phyloP scores from a whole-genome alignment of 2,113 vertebrate genomes.

The Oncorhynchus keta region DNA sequence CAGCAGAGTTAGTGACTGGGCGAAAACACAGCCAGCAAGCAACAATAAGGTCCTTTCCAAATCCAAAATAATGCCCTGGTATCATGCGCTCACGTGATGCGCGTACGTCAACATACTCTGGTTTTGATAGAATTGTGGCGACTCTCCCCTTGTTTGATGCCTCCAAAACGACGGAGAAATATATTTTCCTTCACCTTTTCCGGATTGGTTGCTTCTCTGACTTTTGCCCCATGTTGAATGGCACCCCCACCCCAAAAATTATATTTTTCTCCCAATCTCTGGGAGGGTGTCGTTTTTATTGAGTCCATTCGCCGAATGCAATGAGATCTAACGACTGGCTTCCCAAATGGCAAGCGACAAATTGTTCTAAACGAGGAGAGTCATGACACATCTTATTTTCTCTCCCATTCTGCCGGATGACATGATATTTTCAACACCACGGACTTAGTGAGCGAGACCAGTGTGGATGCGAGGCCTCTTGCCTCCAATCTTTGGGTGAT shows the following conservation, averaged over 20 bases:
- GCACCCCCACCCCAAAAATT: constrained; percentile 1
- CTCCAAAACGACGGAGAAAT: constrained; percentile 20
- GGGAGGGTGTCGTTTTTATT: constrained; percentile 49
- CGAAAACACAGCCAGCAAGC: constrained; percentile 31
- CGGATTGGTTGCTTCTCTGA: background rate
- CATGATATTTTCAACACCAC: constrained; percentile 58
- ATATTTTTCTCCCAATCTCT: constrained; percentile 15
- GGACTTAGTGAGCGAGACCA: background rate
- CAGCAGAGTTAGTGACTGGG: constrained; percentile 49
- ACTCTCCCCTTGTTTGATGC: constrained; percentile 3
- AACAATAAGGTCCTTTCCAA: constrained; percentile 40
- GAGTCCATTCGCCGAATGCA: constrained; percentile 45
- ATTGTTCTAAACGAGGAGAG: constrained; percentile 30
- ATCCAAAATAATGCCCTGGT: constrained; percentile 61
- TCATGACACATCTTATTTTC: constrained; percentile 46
- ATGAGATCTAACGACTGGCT: constrained; percentile 59
- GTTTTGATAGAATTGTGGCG: constrained; percentile 43
- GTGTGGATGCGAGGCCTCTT: background rate
- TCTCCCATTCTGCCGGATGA: constrained; percentile 41
- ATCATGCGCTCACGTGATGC: constrained; percentile 60
- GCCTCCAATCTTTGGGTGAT: constrained; percentile 31
- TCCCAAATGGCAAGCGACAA: constrained; percentile 33
- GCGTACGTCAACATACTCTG: constrained; percentile 58
- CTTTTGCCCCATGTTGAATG: constrained; percentile 11
- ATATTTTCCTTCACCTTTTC: background rate